Evolutionary conservation across 92 coral and sea anemone species (phyloP), one percentile per base, ranked within the genome.

Genomic region (Muricea muricata): DNA sequence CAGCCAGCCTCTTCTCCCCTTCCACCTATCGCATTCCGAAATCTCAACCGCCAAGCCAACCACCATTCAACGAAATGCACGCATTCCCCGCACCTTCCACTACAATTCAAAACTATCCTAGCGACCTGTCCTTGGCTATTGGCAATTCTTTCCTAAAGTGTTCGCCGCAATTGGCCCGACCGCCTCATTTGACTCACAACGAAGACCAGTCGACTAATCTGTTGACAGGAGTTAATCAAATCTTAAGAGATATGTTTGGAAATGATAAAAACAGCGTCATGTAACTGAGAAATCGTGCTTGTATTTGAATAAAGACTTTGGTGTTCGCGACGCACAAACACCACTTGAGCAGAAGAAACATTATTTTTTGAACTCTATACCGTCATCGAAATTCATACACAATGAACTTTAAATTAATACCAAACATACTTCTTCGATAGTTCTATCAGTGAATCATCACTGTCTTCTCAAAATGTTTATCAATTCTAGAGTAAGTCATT

Each of bases 211-310:
- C 69, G 15, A 8, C 69, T 37, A 52, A 47, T 55, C 55, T 78
- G 20, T 39, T 78, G 46, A 56, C 70, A 11, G 83, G 83, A 56
- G 83, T 78, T 34, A 78, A 78, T 65, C 83, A 78, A 24, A 78
- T 78, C 20, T 31, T 78, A 34, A 78, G 83, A 58, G 83, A 78
- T 23, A 78, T 78, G 83, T 78, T 78, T 57, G 83, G 83, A 9
- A 56, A 26, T 35, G 83, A 78, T 6, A 78, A 37, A 29, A 78
- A 57, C 83, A 78, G 72, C 37, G 71, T 78, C 3, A n/a, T 78
- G 83, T 78, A 78, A 65, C 35, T 6, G 20, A 33, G 7, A 18
- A 10, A 15, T 18, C 24, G 55, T 18, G 55, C 48, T 37, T 42
- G 31, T 10, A 26, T 63, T 63, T 32, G 24, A 13, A 63, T 63